Conservation (phyloP, 2,888 invertebrate genomes). For the Andrena marginata region DNA sequence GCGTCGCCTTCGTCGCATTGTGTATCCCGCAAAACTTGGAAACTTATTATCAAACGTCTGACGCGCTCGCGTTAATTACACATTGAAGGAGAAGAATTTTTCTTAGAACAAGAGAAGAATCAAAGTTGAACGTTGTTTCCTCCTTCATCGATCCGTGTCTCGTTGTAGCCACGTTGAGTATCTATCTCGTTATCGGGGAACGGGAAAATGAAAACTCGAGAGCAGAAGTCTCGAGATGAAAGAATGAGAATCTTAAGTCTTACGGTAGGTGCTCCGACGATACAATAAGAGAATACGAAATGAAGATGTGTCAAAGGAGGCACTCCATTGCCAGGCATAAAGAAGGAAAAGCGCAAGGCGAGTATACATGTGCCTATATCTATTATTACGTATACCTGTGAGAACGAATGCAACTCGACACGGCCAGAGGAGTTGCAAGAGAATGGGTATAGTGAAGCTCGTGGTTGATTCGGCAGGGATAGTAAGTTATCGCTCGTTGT, state of each 20-base stretch:
- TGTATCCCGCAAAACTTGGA: no score
- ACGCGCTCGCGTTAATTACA: no score
- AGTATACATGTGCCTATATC: background rate
- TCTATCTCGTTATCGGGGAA: conserved; percentile 18
- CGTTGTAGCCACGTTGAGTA: background rate
- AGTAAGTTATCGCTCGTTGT: conserved; percentile 42
- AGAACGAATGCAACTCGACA: conserved; percentile 51
- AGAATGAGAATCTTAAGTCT: conserved; percentile 29
- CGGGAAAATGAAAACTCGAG: conserved; percentile 25
- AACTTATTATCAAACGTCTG: no score
- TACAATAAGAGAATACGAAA: conserved; percentile 57
- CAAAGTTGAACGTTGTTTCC: background rate
- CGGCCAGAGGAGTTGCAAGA: conserved; percentile 25
- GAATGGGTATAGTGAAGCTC: conserved; percentile 24
- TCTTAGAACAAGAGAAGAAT: background rate
- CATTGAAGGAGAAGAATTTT: background rate
- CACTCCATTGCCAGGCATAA: conserved; percentile 32
- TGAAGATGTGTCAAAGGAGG: conserved; percentile 58
- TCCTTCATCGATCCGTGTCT: background rate
- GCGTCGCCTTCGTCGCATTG: no score
- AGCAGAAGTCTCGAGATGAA: background rate
- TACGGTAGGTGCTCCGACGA: conserved; percentile 18
- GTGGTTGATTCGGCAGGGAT: conserved; percentile 21
- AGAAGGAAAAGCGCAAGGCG: conserved; percentile 44
- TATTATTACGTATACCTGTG: conserved; percentile 23